Evolutionary conservation across 2,888 invertebrate species (phyloP).

Genomic region (Tetrapedia diversipes): DNA sequence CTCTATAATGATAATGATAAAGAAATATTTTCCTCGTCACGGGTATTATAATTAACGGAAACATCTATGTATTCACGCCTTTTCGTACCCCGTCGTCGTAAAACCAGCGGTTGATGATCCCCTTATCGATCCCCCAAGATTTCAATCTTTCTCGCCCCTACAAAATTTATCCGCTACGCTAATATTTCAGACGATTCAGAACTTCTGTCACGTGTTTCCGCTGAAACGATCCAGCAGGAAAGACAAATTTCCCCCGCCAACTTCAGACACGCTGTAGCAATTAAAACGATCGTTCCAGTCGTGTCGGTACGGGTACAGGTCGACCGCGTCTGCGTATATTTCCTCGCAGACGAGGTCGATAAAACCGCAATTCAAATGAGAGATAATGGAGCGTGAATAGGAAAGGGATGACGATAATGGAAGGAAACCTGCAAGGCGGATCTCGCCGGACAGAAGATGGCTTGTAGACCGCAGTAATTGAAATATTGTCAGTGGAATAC

Average conservation of each 20-base stretch:
- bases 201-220: neutral
- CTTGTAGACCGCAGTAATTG: slow-evolving; percentile 61
- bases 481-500: slow-evolving; percentile 65
- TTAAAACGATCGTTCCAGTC: slow-evolving; percentile 5
- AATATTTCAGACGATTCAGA: neutral
- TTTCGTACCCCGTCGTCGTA: neutral
- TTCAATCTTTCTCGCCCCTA: neutral
- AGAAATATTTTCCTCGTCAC: slow-evolving; percentile 11
- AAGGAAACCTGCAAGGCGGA: slow-evolving; percentile 25
- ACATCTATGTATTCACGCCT: neutral
- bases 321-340: neutral
- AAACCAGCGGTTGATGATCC: too few species aligned
- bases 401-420: slow-evolving; percentile 37
- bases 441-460: slow-evolving; percentile 40
- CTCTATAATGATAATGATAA: slow-evolving; percentile 4
- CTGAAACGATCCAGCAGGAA: too few species aligned
- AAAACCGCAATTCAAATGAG: slow-evolving; percentile 24
- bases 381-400: slow-evolving; percentile 51
- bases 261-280: neutral
- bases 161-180: neutral
- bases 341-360: neutral
- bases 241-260: too few species aligned
- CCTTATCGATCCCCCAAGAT: neutral
- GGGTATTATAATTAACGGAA: neutral
- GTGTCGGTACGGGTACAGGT: neutral